phyloP scores from a whole-genome alignment of 2,113 vertebrate genomes.

The Cichladusa arquata region DNA sequence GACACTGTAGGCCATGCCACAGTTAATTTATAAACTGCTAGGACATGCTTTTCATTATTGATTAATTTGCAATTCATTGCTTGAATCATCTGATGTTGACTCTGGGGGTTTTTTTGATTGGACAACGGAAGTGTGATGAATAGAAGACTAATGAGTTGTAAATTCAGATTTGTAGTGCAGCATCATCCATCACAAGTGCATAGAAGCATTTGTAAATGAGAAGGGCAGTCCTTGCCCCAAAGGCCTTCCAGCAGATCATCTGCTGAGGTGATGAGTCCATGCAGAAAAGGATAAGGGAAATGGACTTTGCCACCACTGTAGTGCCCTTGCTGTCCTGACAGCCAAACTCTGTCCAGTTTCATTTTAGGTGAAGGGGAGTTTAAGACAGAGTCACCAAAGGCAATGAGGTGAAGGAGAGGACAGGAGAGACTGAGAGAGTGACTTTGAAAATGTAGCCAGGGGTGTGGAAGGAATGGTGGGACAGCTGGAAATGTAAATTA shows the following conservation, averaged over 20 bases:
- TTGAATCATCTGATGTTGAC: not conserved
- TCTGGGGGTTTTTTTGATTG: not conserved
- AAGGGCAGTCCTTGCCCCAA: not conserved
- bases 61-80: not conserved
- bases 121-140: not conserved
- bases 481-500: not conserved
- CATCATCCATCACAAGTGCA: not conserved
- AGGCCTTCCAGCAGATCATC: not conserved
- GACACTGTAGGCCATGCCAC: not conserved
- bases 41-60: not conserved
- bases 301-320: not conserved
- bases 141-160: not conserved
- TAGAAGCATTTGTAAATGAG: not conserved
- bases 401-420: not conserved
- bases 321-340: not conserved
- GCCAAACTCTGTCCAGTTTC: not conserved
- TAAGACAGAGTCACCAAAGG: not conserved
- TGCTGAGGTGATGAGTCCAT: accelerated
- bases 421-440: not conserved
- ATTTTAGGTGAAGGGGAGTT: not conserved
- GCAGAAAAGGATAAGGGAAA: not conserved
- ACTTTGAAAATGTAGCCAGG: not conserved
- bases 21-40: conserved; percentile 14
- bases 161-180: not conserved
- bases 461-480: not conserved